These are phyloP conservation scores for Amitus sp. DNA, from an alignment of 2,888 invertebrate genomes.

Conservation along the genomic window DNA sequence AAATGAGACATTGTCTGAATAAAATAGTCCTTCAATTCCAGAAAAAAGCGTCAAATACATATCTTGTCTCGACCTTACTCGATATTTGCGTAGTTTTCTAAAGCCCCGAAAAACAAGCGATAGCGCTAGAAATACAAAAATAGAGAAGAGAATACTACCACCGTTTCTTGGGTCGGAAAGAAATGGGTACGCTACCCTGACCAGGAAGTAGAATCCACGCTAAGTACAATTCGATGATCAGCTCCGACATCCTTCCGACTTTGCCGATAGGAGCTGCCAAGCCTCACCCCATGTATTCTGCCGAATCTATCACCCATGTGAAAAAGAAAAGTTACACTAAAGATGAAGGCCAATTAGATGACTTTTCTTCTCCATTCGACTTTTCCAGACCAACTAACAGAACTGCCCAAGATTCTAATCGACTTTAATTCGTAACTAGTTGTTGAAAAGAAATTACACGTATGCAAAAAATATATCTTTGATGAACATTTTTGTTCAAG, in stretches of 20 bases:
- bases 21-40: too few species aligned
- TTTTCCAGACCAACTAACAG: too few species aligned
- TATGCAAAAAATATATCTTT: too few species aligned
- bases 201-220: constrained; percentile 57
- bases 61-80: too few species aligned
- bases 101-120: neutral
- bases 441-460: too few species aligned
- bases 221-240: constrained; percentile 57
- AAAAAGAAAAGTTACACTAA: constrained; percentile 28
- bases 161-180: constrained; percentile 58
- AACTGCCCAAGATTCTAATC: too few species aligned
- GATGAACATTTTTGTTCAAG: too few species aligned
- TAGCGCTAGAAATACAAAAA: constrained; percentile 25
- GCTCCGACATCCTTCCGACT: constrained; percentile 55
- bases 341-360: neutral
- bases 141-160: constrained; percentile 47
- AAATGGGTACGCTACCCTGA: constrained; percentile 47
- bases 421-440: too few species aligned
- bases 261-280: constrained; percentile 51
- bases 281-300: constrained; percentile 41
- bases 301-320: constrained; percentile 37
- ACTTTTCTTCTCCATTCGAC: too few species aligned
- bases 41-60: neutral
- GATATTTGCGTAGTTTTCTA: neutral
- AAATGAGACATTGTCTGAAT: too few species aligned